Evolutionary conservation across 2,888 invertebrate genomes (phyloP).

Genomic region (Volucella inflata): DNA sequence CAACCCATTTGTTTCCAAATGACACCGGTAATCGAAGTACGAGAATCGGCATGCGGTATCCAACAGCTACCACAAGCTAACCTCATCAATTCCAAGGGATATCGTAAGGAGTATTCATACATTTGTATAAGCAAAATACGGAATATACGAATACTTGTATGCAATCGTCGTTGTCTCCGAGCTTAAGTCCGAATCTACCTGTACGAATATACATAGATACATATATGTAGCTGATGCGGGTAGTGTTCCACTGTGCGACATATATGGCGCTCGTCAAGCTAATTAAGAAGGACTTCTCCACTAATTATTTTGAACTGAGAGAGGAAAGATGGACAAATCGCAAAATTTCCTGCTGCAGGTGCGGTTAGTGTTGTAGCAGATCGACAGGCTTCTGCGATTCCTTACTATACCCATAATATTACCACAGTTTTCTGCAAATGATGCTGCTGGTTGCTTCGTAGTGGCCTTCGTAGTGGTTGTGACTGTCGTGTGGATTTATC

Average conservation of each 20-base stretch:
- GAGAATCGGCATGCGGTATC: constrained; percentile 39
- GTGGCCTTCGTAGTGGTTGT: constrained; percentile 48
- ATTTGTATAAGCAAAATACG: constrained; percentile 33
- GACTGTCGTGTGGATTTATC: constrained; percentile 64
- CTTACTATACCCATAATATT: constrained; percentile 26
- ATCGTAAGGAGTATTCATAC: constrained; percentile 24
- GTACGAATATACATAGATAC: neutral
- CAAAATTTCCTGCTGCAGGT: constrained; percentile 70
- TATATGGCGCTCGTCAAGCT: constrained; percentile 75
- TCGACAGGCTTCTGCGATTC: constrained; percentile 66
- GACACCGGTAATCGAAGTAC: constrained; percentile 51
- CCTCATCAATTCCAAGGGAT: constrained; percentile 52
- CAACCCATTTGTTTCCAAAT: constrained; percentile 51
- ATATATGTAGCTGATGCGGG: neutral
- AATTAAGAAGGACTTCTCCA: constrained; percentile 75
- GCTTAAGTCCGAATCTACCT: neutral
- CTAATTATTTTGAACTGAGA: constrained; percentile 76
- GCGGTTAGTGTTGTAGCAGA: constrained; percentile 60
- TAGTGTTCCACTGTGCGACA: constrained; percentile 45
- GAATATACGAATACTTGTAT: no score
- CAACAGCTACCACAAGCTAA: neutral
- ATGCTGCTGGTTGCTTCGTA: constrained; percentile 27
- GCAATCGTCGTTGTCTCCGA: constrained; percentile 18
- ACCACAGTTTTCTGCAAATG: constrained; percentile 16
- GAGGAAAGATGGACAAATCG: constrained; percentile 73